phyloP scores from a whole-genome alignment of 2,888 invertebrate genomes.

The Leucophenga maculata region DNA sequence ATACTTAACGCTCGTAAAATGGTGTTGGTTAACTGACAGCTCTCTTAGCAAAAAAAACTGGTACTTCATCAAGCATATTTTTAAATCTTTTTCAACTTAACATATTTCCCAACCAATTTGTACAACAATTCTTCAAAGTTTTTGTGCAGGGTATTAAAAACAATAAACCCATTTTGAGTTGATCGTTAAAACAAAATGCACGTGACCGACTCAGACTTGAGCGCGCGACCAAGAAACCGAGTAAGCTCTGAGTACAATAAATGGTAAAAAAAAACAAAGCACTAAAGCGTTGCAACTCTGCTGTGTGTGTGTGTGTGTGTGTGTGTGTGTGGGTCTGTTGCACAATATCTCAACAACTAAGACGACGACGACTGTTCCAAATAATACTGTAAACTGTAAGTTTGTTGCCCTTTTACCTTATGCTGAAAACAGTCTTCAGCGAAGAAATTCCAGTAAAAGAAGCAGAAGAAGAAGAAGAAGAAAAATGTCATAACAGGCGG shows the following conservation, averaged over 20 bases:
- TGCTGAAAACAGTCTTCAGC: too few relatives aligned
- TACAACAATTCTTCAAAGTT: background rate
- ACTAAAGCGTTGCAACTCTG: background rate
- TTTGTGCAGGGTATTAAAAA: too few relatives aligned
- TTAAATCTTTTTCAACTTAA: too few relatives aligned
- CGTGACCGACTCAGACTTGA: conserved; percentile 4
- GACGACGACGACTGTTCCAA: conserved; percentile 10
- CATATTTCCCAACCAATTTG: too few relatives aligned
- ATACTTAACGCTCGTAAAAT: too few relatives aligned
- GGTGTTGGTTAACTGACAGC: too few relatives aligned
- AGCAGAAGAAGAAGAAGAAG: background rate
- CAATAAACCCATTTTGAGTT: too few relatives aligned
- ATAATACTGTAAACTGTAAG: background rate
- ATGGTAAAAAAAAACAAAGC: background rate
- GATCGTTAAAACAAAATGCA: conserved; percentile 12
- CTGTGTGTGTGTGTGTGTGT: background rate
- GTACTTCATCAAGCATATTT: too few relatives aligned
- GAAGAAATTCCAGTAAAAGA: background rate
- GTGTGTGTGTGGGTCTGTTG: background rate
- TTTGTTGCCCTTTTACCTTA: conserved; percentile 20
- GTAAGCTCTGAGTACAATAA: too few relatives aligned
- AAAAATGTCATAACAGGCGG: conserved; percentile 1
- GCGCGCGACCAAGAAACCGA: too few relatives aligned
- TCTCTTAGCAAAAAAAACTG: too few relatives aligned
- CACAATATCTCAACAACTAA: background rate